Evolutionary conservation across 2,888 invertebrate genomes (phyloP), one percentile per base, ranked within the genome.

Genomic region (Ectropis crepuscularia): DNA sequence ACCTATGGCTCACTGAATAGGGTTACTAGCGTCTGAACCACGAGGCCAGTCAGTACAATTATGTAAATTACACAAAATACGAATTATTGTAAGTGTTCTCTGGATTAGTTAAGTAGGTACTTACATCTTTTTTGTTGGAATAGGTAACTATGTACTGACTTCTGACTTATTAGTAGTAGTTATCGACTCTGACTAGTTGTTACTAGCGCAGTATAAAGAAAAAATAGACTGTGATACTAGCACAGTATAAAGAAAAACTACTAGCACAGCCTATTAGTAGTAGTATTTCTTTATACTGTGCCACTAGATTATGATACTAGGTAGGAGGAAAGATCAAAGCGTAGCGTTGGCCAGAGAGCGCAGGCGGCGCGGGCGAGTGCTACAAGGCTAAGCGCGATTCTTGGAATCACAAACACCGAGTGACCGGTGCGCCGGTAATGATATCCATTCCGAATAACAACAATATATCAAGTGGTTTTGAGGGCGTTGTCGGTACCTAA

Each of bases 331-430:
- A 47, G 51, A 62, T 53, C 39, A 47, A 61, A 61, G 54, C 43
- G 54, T 53, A 5, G 1, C 1, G 55, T 48, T 16, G 48, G 28
- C 7, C 36, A 5, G 42, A 41, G 42, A 50, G 49, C 50, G 50
- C 50, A 37, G 49, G 50, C 50, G 42, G 49, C 39, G 38, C 45
- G 45, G 16, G 16, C 16, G 16, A 11, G 11, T n/a, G 46, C 46
- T 49, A 46, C 61, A 65, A 68, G 63, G 65, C 58, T 66, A 62
- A 67, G 64, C 63, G 68, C 60, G 61, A 58, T 67, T 65, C 58
- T 63, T 54, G 62, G 62, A 72, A 67, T 43, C 64, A 62, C 43
- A 43, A 43, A 2, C 16, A 2, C 16, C 1, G 16, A 28, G 51
- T 42, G 57, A 65, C 49, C 68, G 61, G 65, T 66, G 68, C 64